Base-by-base conservation (phyloP, 2,797 vertebrate genomes). In the Danio choprae region DNA sequence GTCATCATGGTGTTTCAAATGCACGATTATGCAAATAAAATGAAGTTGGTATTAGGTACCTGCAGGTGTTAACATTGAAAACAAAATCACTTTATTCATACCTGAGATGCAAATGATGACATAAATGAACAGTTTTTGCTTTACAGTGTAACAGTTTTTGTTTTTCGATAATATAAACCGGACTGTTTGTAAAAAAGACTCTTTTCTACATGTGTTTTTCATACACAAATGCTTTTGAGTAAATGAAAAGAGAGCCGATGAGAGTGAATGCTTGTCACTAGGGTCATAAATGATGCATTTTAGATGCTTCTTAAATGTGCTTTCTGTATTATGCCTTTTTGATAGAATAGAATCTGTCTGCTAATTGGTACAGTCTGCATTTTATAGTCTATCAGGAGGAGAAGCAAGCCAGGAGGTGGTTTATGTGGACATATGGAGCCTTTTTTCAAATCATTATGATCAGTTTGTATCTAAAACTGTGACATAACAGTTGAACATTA, bases 61-160 rank as follows among this genome's bases (percentile, higher is more conserved):
- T 86, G 83, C 80, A 64, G 73, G 71, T 84, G 84, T 87, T 86
- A 87, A 84, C 80, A 77, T 78, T 80, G 55, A 88, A 77, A 89
- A 80, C 86, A 74, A 85, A 83, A 46, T 55, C 29, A 79, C 62
- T 55, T 59, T 73, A 88, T 84, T 63, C 40, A 81, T 93, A 92
- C 91, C 92, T 94, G 92, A 94, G 92, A 94, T 91, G 89, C 81
- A 87, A 92, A 92, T 46, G 48, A 40, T 64, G 48, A 58, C 8
- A 22, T 55, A 9, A 13, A 50, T 36, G 12, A 8, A 48, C 4
- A 6, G 11, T 29, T 22, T 65, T 65, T 53, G 13, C 53, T 77
- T 67, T 36, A 36, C 62, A 58, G 15, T 16, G 7, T 65, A 65
- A 67, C 7, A 20, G 15, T 46, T 75, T 41, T 18, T 43, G 15